Evolutionary conservation across 2,113 vertebrate species (phyloP).

Genomic region (Isurus oxyrinchus): DNA sequence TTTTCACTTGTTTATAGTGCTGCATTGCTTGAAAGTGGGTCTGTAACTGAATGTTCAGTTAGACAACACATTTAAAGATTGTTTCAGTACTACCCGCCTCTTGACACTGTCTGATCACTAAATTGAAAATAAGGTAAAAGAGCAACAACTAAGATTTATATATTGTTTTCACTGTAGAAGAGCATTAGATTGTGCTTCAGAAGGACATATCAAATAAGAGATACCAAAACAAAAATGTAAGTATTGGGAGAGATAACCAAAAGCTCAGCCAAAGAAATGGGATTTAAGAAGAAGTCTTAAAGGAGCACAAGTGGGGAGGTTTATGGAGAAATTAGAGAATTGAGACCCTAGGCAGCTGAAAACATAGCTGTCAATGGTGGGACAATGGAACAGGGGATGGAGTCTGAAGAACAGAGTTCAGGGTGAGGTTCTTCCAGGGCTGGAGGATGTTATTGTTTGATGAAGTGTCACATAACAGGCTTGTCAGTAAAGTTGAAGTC

Average conservation of each 20-base stretch:
- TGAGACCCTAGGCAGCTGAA: not conserved
- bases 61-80: not conserved
- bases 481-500: too few relatives aligned
- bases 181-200: not conserved
- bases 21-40: not conserved
- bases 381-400: not conserved
- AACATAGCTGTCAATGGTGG: not conserved
- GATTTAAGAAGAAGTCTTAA: not conserved
- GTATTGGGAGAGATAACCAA: not conserved
- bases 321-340: not conserved
- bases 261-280: not conserved
- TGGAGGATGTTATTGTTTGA: not conserved
- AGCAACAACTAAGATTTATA: not conserved
- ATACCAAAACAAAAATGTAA: not conserved
- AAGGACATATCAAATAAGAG: not conserved
- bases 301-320: not conserved
- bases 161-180: not conserved
- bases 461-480: too few relatives aligned
- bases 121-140: not conserved
- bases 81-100: not conserved
- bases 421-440: not conserved
- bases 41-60: not conserved
- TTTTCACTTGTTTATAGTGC: too few relatives aligned
- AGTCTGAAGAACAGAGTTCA: not conserved
- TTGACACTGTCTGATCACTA: not conserved